Base-by-base conservation (phyloP, 37 sponge, comb jelly and placozoan species). In the Crambe crambe region DNA sequence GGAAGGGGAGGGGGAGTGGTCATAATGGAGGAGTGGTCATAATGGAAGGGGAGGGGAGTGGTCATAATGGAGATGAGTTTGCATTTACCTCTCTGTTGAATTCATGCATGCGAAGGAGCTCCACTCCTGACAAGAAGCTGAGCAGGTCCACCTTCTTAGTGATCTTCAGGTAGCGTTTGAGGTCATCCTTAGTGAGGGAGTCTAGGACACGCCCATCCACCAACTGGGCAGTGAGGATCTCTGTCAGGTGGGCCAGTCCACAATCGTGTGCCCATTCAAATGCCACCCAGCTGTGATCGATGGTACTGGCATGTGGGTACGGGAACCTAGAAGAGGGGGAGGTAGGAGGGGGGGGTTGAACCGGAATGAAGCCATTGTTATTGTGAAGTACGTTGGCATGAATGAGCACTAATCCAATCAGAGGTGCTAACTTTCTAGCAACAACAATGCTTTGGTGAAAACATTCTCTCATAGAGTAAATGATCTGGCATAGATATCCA, bases 181-280 rank as follows among this genome's bases (percentile, higher is more conserved):
- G 61, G 56, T 96, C 97, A 0, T 90, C 84, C 59, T 82, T 90
- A 0, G 74, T 73, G 35, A 97, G 92, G 26, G 92, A 88, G 73
- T 90, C 79, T 37, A 97, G 88, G 27, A 97, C 88, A 27, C 90
- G 77, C 30, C 94, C 97, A 65, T 97, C 94, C 72, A 94, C 90
- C 59, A 97, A 80, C 75, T 94, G 78, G 18, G 61, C 42, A 10
- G 69, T 44, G 36, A 95, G 69, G 34, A 65, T 59, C 35, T 91
- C 83, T 3, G 86, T 67, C 67, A 83, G 75, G 68, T 80, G 84
- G 31, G 86, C 65, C 21, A 96, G 91, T 27, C 97, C 97, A 35
- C 90, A 75, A 36, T 90, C 83, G 0, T 40, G 56, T 9, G 84
- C 80, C 97, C 93, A 93, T 54, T 71, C 83, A 22, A 75, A 72